Evolutionary conservation across 2,888 invertebrate species (phyloP), one percentile per base, ranked within the genome.

Genomic region (Cataglyphis altisquamis): DNA sequence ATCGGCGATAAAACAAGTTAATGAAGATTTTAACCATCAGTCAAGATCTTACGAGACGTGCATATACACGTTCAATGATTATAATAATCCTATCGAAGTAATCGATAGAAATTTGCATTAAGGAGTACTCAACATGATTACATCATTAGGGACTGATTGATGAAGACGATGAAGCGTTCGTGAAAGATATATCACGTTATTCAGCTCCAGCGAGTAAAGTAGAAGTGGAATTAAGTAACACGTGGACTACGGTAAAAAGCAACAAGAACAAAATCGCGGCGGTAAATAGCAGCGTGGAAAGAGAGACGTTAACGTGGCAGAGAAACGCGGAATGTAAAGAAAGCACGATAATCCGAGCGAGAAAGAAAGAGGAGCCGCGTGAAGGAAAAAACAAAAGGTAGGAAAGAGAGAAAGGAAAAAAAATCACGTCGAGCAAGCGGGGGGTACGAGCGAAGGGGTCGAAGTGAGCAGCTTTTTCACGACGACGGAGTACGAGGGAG

Each of bases 221-320:
- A 74, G 18, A 67, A 29, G 25, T 67, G 39, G 25, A 52, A 52
- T 52, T 52, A 52, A 12, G 60, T 29, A 78, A 21, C 60, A 52
- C 32, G 25, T 21, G 41, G 21, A 25, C 10, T 70, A 77, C 45
- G 66, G 39, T 64, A 36, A 36, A 36, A 55, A 68, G 63, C 39
- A 66, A 60, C 45, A 60, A 36, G 60, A 80, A 12, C 32, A 32
- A 60, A 72, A 57, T 78, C 73, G 78, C 60, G 60, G 72, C 57
- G 78, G 78, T 72, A 80, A 80, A 73, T 80, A 72, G 78, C 78
- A 60, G 88, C 86, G 90, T 75, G 84, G 87, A 89, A 88, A 78
- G 83, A 87, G 86, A 83, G 68, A 78, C 83, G 85, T 82, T 82
- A 86, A 86, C 85, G 83, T 84, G 83, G 84, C 72, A 73, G 41